Base-by-base conservation (phyloP, 2,888 invertebrate genomes). In the Eilema sororculum region DNA sequence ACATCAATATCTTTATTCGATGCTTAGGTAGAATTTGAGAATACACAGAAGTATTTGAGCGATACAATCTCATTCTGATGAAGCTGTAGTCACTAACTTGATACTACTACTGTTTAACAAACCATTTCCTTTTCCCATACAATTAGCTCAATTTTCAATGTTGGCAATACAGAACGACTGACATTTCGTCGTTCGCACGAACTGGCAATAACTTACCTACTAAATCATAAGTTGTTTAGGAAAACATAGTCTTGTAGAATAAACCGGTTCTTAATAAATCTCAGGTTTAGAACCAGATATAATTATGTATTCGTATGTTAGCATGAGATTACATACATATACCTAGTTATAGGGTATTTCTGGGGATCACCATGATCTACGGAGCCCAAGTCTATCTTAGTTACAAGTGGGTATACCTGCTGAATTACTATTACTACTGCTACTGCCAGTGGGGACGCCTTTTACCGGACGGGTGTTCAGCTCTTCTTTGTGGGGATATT, bases 51-150 rank as follows among this genome's bases (percentile, higher is more conserved):
- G 2, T 4, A 24, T 9, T 46, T 10, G 9, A 25, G 59, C 10
- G 8, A 33, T 16, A 22, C 22, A 37, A 37, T 46, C 46, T 20
- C 20, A 46, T 46, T 46, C 46, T 5, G 5, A 46, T 46, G n/a
- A n/a, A n/a, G 13, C 5, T 13, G 33, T n/a, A 20, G 52, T 10
- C 16, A 3, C 10, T 30, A 22, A 52, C 30, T 65, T 13, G 22
- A 25, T 30, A 13, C 28, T 65, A 13, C 52, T n/a, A 22, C 33
- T 62, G 33, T 57, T 57, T 65, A 37, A 57, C 16, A 25, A 33
- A 22, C 57, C 57, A 65, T 65, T 65, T 65, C 57, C 65, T 20
- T 22, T 57, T 57, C 56, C 57, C 16, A 65, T 22, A 24, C 24
- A 24, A 62, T 41, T 22, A 41, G 62, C 41, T 24, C 4, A 41